These are phyloP conservation scores for Leptestheria dahalacensis DNA, from an alignment of 1,140 invertebrate genomes.

Conservation along the genomic window DNA sequence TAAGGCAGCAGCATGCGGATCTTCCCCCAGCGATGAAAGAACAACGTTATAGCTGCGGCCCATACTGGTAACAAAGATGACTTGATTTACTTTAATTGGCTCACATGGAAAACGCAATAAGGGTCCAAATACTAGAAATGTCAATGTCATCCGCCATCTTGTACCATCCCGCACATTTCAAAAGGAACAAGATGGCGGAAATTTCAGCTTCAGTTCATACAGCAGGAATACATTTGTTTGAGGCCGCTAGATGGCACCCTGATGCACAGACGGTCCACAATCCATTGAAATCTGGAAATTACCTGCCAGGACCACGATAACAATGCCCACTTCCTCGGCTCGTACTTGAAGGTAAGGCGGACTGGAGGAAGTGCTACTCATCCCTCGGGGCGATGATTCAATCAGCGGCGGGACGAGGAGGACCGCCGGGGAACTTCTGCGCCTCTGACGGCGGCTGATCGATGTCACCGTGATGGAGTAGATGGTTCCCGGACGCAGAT, in stretches of 20 bases:
- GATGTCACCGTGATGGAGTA: background rate
- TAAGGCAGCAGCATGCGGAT: conserved; percentile 76
- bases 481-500: background rate
- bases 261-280: too few species aligned
- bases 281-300: too few species aligned
- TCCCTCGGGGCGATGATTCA: background rate
- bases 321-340: background rate
- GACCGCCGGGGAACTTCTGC: background rate
- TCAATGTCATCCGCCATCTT: too few species aligned
- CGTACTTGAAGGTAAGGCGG: background rate
- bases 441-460: background rate
- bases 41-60: conserved; percentile 50
- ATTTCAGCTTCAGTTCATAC: too few species aligned
- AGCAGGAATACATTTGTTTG: too few species aligned
- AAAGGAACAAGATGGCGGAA: too few species aligned
- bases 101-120: too few species aligned
- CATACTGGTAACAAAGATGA: conserved; percentile 14
- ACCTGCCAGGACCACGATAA: background rate
- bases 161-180: too few species aligned
- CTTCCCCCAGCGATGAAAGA: conserved; percentile 77
- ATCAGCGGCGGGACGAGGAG: background rate
- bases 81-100: too few species aligned
- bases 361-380: background rate
- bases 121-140: too few species aligned
- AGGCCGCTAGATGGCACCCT: too few species aligned